These are phyloP conservation scores for Atethmia centrago DNA, from an alignment of 2,888 invertebrate species.

Conservation along the genomic window DNA sequence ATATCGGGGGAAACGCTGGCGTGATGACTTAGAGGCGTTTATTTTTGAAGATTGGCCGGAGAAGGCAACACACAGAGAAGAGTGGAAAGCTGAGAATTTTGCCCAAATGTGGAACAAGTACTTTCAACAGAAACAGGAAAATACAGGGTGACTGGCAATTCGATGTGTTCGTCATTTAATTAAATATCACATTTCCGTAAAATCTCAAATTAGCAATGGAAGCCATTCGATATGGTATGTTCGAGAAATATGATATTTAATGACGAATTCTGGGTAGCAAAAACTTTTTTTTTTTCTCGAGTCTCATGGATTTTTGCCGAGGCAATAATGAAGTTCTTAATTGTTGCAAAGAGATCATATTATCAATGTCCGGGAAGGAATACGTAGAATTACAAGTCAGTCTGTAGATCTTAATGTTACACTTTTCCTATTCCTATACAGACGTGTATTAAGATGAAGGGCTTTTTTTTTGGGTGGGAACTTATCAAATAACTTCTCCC, in stretches of 20 bases:
- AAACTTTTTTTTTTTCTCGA: background rate
- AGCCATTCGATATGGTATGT: background rate
- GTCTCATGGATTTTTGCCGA: no score
- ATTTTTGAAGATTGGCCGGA: background rate
- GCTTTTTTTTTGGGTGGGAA: no score
- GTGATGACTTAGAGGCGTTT: background rate
- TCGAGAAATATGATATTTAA: background rate
- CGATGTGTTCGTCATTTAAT: background rate
- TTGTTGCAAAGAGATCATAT: no score
- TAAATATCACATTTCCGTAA: background rate
- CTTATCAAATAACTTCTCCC: no score
- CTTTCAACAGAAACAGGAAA: background rate
- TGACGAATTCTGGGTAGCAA: background rate
- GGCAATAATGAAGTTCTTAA: no score
- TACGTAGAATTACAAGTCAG: no score
- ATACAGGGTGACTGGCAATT: background rate
- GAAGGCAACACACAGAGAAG: background rate
- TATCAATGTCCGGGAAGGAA: no score
- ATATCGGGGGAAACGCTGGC: background rate
- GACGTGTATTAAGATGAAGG: no score
- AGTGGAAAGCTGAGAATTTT: background rate
- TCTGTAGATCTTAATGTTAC: no score
- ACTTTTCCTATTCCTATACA: no score
- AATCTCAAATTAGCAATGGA: background rate
- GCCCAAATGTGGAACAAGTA: background rate